Conservation (phyloP, 2,113 vertebrate genomes). For the Hyla sarda region DNA sequence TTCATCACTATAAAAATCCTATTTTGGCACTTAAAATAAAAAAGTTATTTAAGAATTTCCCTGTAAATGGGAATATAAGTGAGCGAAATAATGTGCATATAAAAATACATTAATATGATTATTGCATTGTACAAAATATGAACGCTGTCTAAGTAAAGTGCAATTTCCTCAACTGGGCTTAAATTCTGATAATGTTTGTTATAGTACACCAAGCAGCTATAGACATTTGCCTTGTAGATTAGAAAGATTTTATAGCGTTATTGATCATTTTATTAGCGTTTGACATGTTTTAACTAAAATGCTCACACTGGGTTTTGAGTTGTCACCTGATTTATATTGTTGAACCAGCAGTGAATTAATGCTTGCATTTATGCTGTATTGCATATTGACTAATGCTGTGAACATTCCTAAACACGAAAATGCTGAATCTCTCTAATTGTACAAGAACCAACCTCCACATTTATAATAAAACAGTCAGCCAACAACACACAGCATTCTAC, state of each 20-base stretch:
- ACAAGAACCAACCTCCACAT: background rate
- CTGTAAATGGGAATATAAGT: constrained; percentile 28
- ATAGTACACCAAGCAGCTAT: background rate
- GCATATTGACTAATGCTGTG: constrained; percentile 19
- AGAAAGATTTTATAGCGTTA: constrained; percentile 37
- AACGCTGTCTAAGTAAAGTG: constrained; percentile 35
- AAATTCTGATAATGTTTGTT: constrained; percentile 43
- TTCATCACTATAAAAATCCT: constrained; percentile 15
- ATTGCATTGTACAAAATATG: constrained; percentile 32
- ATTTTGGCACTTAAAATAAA: constrained; percentile 16
- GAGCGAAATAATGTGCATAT: constrained; percentile 13
- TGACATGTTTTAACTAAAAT: constrained; percentile 47
- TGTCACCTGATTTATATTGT: constrained; percentile 49
- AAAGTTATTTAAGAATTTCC: background rate
- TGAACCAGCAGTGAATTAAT: constrained; percentile 49
- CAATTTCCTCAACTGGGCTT: constrained; percentile 19
- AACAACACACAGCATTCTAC: background rate
- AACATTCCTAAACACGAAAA: constrained; percentile 9
- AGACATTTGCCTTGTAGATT: constrained; percentile 48
- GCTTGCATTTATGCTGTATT: constrained; percentile 30
- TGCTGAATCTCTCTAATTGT: constrained; percentile 10
- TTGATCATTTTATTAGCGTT: constrained; percentile 50
- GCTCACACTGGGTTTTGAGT: constrained; percentile 41
- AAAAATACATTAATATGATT: constrained; percentile 40
- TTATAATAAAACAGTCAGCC: background rate